These are phyloP conservation scores for Margaritifera margaritifera DNA, from an alignment of 2,888 invertebrate species.

Conservation along the genomic window DNA sequence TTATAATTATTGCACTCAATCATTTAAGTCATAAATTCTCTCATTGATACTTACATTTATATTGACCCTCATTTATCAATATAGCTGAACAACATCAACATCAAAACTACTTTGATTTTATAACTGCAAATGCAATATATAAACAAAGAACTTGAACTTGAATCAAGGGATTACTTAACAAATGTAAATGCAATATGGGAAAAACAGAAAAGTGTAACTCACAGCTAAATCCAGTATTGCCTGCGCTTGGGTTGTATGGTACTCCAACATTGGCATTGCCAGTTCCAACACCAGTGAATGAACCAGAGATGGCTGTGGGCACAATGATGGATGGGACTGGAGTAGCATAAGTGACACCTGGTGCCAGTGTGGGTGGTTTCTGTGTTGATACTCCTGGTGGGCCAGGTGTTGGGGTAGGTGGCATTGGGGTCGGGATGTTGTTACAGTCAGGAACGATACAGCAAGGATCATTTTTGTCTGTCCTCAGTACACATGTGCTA, in stretches of 20 bases:
- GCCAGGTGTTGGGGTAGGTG: conserved; percentile 20
- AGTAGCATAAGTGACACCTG: conserved; percentile 33
- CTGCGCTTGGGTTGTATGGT: conserved; percentile 15
- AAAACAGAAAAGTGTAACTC: conserved; percentile 2
- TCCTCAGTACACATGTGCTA: conserved; percentile 35
- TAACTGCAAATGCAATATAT: too few relatives aligned
- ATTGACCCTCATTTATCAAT: too few relatives aligned
- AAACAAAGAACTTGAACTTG: too few relatives aligned
- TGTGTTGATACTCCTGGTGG: not conserved
- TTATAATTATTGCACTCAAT: too few relatives aligned
- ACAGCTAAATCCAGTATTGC: conserved; percentile 15
- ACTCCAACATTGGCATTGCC: conserved; percentile 23
- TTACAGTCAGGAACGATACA: conserved; percentile 54
- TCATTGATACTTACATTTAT: too few relatives aligned
- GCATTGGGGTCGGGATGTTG: conserved; percentile 31
- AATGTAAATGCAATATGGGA: too few relatives aligned
- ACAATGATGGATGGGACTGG: conserved; percentile 26
- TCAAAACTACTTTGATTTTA: too few relatives aligned
- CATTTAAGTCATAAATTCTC: too few relatives aligned
- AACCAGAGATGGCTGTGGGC: conserved; percentile 42
- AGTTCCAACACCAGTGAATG: conserved; percentile 46
- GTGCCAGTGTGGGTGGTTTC: conserved; percentile 9
- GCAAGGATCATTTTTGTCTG: conserved; percentile 45
- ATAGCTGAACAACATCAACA: too few relatives aligned
- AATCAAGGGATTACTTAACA: too few relatives aligned